A percentile compares a stretch with the other conserved stretches of the same genome.
phyloP scores from a whole-genome alignment of 2,888 invertebrate species.

The Leucoma salicis region DNA sequence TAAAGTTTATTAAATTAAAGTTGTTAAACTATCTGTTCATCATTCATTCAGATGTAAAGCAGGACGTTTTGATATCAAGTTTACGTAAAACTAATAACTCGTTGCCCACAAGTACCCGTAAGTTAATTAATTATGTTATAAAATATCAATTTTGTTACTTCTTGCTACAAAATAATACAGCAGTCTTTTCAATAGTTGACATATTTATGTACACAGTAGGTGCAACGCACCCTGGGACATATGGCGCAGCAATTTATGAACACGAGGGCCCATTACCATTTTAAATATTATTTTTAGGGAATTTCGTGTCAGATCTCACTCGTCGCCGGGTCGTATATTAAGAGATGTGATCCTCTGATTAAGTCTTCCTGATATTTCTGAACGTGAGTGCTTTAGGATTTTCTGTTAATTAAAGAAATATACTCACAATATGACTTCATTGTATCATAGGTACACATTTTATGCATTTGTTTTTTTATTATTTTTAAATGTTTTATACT shows the following conservation, averaged over 20 bases:
- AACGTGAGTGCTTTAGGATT: slow-evolving; percentile 55
- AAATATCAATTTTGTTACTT: slow-evolving; percentile 55
- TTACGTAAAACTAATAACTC: no score
- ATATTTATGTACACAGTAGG: slow-evolving; percentile 81
- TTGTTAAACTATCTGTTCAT: no score
- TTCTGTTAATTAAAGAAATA: slow-evolving; percentile 74
- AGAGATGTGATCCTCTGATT: slow-evolving; percentile 81
- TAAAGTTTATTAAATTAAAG: no score
- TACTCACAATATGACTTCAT: slow-evolving; percentile 38
- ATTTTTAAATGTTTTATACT: no score
- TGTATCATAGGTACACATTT: slow-evolving; percentile 25
- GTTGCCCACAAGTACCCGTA: no score
- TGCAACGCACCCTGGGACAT: slow-evolving; percentile 72
- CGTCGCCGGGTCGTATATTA: slow-evolving; percentile 76
- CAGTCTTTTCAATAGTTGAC: slow-evolving; percentile 77
- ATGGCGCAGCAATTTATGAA: slow-evolving; percentile 81
- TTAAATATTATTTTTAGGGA: slow-evolving; percentile 83
- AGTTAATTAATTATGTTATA: neutral
- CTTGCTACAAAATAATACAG: slow-evolving; percentile 57
- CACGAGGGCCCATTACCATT: slow-evolving; percentile 79
- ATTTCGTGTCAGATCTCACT: slow-evolving; percentile 82
- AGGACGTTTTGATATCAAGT: no score
- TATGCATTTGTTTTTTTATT: neutral
- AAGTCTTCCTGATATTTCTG: slow-evolving; percentile 70
- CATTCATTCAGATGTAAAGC: no score